Base-by-base conservation (phyloP, 2,113 vertebrate genomes). In the Osmerus eperlanus region DNA sequence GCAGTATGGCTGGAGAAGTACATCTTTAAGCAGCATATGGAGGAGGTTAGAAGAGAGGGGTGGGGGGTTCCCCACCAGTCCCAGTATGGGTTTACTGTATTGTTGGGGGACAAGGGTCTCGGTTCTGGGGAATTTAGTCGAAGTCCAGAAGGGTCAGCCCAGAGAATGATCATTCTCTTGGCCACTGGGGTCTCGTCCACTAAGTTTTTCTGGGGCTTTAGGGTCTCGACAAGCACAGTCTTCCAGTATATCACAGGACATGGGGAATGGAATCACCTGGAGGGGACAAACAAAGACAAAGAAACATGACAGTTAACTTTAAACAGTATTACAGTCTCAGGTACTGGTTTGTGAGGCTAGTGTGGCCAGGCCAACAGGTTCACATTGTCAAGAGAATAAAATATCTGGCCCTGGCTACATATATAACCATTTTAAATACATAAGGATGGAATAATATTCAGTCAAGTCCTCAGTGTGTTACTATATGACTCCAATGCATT, bases 201-300 rank as follows among this genome's bases (percentile, higher is more conserved):
- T 47, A 47, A 0, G 41, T 47, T 98, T 95, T 91, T 99, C 97
- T 64, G 93, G 85, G 67, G 97, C 95, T 0, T 93, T 90, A 32
- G 96, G 96, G 81, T 99, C 97, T 77, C 94, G 93, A 76, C 97
- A 99, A 83, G 97, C 95, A 79, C 97, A 99, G 65, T 98, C 96
- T 71, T 92, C 91, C 81, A 94, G 92, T 19, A 95, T 87, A 84
- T 99, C 95, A 80, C 97, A 99, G 74, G 95, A 96, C 93, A 95
- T 95, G 56, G 97, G 96, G 79, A 99, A 99, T 0, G 96, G 97
- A 62, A 95, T 96, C 82, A 99, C 97, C 97, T 99, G 81, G 28
- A 74, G 7, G 78, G 47, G n/a, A 83, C 18, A 81, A 9, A 77
- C n/a, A 76, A 6, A 79, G 4, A 67, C n/a, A 76, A 13, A 74